Conservation (phyloP, 2,888 invertebrate species). For the Acanthosepion esculentum region DNA sequence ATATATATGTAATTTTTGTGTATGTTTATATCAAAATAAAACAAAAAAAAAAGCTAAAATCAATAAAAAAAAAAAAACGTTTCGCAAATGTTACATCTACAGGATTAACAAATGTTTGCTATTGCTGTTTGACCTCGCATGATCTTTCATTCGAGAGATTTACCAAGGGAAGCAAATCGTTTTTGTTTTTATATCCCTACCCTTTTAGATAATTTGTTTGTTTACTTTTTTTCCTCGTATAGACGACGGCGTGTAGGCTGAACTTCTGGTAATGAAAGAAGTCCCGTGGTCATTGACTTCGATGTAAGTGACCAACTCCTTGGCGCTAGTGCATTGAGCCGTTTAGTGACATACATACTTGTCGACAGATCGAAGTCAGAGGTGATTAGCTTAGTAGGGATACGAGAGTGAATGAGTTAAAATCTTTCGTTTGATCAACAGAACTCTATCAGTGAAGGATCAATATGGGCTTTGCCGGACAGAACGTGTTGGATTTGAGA, state of each 20-base stretch:
- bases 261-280: not conserved
- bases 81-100: not conserved
- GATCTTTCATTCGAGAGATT: not conserved
- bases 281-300: not conserved
- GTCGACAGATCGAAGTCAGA: constrained; percentile 22
- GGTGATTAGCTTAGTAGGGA: not conserved
- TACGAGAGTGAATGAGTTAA: not conserved
- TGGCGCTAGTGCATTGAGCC: not conserved
- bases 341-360: not conserved
- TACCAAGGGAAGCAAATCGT: not conserved
- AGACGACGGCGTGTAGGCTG: not conserved
- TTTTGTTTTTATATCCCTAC: not conserved
- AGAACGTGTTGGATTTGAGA: not conserved
- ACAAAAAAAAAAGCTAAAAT: too few species aligned
- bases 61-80: not conserved
- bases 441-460: not conserved
- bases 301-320: not conserved
- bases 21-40: too few species aligned
- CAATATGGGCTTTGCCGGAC: not conserved
- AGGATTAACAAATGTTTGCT: not conserved
- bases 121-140: not conserved
- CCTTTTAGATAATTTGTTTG: too few species aligned
- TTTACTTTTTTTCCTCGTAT: not conserved
- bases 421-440: not conserved
- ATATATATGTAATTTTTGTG: not conserved